These are phyloP conservation scores for Threskiornis aethiopicus DNA, from an alignment of 2,797 vertebrate species.

Conservation along the genomic window DNA sequence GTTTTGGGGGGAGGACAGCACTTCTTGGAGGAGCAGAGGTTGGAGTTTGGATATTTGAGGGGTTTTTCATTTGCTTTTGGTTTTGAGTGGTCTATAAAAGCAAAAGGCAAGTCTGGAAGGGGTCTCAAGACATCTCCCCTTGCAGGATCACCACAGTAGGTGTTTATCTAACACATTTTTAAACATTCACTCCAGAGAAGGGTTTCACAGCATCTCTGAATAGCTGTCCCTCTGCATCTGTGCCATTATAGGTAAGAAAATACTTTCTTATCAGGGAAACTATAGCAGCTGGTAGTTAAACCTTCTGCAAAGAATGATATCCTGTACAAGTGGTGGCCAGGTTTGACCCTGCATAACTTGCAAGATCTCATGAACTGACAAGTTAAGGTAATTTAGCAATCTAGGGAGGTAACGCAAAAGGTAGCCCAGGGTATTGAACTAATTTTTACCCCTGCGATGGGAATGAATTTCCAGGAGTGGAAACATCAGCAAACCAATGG, in stretches of 20 bases:
- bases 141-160: background rate
- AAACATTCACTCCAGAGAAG: background rate
- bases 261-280: constrained; percentile 31
- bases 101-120: background rate
- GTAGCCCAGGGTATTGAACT: background rate
- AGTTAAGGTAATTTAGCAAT: background rate
- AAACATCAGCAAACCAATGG: background rate
- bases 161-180: background rate
- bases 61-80: background rate
- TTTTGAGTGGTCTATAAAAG: background rate
- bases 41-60: background rate
- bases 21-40: background rate
- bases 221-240: accelerated
- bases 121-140: background rate
- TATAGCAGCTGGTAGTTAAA: background rate
- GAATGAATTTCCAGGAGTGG: background rate
- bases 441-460: background rate
- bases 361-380: background rate
- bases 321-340: background rate
- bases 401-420: background rate
- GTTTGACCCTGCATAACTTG: background rate
- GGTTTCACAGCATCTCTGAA: background rate
- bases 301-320: background rate
- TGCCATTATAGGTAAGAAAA: constrained; percentile 18
- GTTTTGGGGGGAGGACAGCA: background rate